A percentile compares a stretch with the other conserved stretches of the same genome.
phyloP scores from a whole-genome alignment of 1,140 invertebrate genomes.

The Drosophila nannoptera region DNA sequence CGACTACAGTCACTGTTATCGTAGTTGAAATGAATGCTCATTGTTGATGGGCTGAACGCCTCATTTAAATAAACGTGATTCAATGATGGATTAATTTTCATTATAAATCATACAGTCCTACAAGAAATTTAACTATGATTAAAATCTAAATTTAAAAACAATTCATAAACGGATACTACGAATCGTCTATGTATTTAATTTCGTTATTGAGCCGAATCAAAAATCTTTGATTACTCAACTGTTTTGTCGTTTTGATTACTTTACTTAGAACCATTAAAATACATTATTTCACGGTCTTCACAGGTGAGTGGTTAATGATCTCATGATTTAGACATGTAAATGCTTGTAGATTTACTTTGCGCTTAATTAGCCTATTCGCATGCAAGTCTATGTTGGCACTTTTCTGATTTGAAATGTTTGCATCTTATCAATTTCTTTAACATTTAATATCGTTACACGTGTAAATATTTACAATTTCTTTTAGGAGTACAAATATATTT shows the following conservation, averaged over 20 bases:
- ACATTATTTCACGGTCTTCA: neutral
- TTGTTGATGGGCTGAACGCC: conserved; percentile 72
- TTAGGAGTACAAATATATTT: neutral
- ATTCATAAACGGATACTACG: too few relatives aligned
- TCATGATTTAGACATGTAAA: conserved; percentile 4
- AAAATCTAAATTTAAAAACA: too few relatives aligned
- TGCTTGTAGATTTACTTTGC: neutral
- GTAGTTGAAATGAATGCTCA: conserved; percentile 66
- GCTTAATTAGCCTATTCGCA: neutral
- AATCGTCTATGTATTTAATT: too few relatives aligned
- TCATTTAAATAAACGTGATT: conserved; percentile 77
- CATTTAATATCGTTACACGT: too few relatives aligned
- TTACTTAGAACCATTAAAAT: neutral
- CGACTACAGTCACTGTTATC: conserved; percentile 35
- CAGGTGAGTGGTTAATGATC: conserved; percentile 3
- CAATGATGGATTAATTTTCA: conserved; percentile 69
- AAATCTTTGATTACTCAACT: too few relatives aligned
- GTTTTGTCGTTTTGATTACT: too few relatives aligned
- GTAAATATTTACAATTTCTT: too few relatives aligned
- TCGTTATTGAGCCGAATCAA: too few relatives aligned
- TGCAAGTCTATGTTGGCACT: neutral
- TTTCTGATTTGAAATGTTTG: neutral
- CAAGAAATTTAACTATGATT: too few relatives aligned
- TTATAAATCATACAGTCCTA: conserved; percentile 26
- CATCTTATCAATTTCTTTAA: too few relatives aligned